These are phyloP conservation scores for Apistogramma diplotaenia DNA, from an alignment of 2,113 vertebrate species.

Conservation along the genomic window DNA sequence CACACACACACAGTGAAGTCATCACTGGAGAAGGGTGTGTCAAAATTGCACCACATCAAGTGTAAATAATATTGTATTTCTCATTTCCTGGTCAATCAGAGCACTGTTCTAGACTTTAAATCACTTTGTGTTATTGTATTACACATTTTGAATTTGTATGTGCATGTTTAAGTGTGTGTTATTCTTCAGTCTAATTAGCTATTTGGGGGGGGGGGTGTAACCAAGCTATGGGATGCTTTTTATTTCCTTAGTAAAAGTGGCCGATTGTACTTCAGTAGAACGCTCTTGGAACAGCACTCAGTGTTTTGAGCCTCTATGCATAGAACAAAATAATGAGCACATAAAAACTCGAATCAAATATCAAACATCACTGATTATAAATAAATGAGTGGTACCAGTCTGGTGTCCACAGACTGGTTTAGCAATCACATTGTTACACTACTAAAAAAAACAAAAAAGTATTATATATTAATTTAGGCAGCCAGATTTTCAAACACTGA, in stretches of 20 bases:
- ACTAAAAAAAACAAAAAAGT: background rate
- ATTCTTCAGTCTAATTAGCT: background rate
- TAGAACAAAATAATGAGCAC: constrained; percentile 12
- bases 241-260: constrained; percentile 13
- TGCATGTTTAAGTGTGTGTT: background rate
- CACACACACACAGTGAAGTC: background rate
- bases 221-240: background rate
- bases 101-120: background rate
- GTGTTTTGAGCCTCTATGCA: background rate
- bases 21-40: background rate
- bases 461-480: background rate
- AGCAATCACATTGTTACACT: background rate
- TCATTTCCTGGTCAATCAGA: background rate
- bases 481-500: background rate
- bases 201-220: background rate
- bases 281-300: background rate
- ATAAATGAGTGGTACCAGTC: constrained; percentile 10
- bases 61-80: background rate
- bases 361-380: background rate
- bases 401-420: constrained; percentile 12
- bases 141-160: background rate
- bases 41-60: background rate
- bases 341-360: background rate
- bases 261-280: background rate
- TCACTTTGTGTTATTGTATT: background rate